Percentiles rank a stretch among this genome's conserved stretches.
phyloP scores from a whole-genome alignment of 2,797 vertebrate species.

The Xenops minutus region DNA sequence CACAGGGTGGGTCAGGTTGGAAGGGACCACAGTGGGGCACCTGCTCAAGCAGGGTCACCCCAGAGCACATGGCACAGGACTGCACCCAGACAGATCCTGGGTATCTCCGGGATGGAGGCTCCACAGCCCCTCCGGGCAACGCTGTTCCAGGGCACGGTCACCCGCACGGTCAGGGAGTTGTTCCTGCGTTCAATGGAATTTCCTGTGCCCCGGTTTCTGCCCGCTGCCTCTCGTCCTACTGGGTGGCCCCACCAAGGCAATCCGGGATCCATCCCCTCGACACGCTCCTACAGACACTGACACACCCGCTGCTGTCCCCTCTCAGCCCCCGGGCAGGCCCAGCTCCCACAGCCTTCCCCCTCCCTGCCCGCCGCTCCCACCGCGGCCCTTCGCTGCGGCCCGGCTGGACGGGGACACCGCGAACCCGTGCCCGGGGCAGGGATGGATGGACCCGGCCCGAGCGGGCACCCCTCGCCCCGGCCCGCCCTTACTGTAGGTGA shows the following conservation, averaged over 20 bases:
- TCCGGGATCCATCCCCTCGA: neutral
- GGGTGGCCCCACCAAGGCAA: neutral
- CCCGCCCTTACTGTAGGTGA: too few relatives aligned
- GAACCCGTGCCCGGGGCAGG: too few relatives aligned
- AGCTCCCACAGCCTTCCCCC: neutral
- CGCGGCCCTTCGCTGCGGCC: too few relatives aligned
- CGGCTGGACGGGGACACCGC: too few relatives aligned
- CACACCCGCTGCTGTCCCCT: neutral
- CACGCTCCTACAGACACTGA: neutral
- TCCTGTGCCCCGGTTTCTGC: neutral
- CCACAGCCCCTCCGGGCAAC: neutral
- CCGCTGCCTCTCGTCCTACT: fast-evolving
- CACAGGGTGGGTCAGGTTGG: neutral
- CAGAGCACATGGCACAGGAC: neutral
- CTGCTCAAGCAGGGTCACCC: neutral
- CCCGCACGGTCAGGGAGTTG: neutral
- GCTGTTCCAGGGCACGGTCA: neutral
- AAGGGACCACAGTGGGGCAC: neutral
- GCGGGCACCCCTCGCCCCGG: too few relatives aligned
- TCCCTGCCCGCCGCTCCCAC: too few relatives aligned
- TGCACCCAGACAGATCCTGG: fast-evolving
- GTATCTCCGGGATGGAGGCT: too few relatives aligned
- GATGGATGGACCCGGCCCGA: too few relatives aligned
- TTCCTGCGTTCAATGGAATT: neutral
- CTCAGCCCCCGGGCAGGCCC: neutral